Percentiles rank a stretch among this genome's conserved stretches.
phyloP scores from a whole-genome alignment of 2,888 invertebrate genomes.

The Aspidiotus rigidus region DNA sequence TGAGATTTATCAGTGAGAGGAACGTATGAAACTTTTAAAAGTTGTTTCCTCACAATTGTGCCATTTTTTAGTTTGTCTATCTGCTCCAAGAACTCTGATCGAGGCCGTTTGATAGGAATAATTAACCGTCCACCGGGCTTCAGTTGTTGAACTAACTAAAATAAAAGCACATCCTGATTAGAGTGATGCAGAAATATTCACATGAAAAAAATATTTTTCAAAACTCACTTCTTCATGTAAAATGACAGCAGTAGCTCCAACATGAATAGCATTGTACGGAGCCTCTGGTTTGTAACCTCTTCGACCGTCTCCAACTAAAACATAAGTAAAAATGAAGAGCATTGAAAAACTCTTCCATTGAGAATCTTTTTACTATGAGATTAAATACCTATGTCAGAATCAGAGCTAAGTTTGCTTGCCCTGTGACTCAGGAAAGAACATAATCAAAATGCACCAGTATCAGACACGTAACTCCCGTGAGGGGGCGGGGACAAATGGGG shows the following conservation, averaged over 20 bases:
- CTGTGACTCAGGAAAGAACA: too few species aligned
- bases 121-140: conserved; percentile 87
- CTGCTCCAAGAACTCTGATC: conserved; percentile 77
- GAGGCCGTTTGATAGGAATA: conserved; percentile 79
- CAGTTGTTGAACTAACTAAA: conserved; percentile 71
- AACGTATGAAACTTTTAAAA: conserved; percentile 96
- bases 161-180: conserved; percentile 8
- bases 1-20: conserved; percentile 79
- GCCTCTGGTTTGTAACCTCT: conserved; percentile 63
- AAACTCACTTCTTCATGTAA: conserved; percentile 60
- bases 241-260: conserved; percentile 76
- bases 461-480: too few species aligned
- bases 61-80: conserved; percentile 83
- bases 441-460: too few species aligned
- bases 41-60: conserved; percentile 57
- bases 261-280: conserved; percentile 88
- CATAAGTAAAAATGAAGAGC: not conserved
- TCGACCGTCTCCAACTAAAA: conserved; percentile 78
- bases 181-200: too few species aligned
- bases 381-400: not conserved
- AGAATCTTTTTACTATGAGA: not conserved
- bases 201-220: too few species aligned
- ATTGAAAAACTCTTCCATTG: too few species aligned
- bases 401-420: too few species aligned
- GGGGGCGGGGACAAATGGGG: too few species aligned